Evolutionary conservation across 2,888 invertebrate genomes (phyloP).

Genomic region (Blera fallax): DNA sequence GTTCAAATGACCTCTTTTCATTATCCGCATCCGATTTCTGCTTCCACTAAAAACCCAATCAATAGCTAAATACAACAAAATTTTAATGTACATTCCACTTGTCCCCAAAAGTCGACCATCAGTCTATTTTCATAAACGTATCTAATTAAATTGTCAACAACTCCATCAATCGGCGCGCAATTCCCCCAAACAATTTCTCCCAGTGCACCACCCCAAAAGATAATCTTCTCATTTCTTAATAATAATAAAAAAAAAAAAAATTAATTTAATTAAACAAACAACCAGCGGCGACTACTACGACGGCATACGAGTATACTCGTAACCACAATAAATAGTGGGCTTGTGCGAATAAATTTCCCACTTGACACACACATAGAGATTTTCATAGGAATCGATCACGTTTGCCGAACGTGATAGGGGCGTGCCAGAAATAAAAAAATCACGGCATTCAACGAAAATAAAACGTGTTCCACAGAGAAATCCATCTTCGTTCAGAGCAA

Average conservation of each 20-base stretch:
- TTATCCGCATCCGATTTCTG: no score
- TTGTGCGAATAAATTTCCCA: constrained; percentile 60
- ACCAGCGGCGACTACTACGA: not conserved
- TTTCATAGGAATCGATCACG: constrained; percentile 59
- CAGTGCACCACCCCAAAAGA: constrained; percentile 32
- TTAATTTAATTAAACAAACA: constrained; percentile 54
- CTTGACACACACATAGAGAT: not conserved
- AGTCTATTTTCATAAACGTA: not conserved
- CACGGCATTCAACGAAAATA: constrained; percentile 65
- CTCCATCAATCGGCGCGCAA: constrained; percentile 7
- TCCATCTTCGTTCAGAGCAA: constrained; percentile 29
- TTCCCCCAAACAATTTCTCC: constrained; percentile 31
- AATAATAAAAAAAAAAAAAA: constrained; percentile 12
- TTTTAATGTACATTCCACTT: not conserved
- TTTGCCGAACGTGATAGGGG: constrained; percentile 71
- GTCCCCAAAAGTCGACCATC: not conserved
- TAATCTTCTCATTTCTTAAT: constrained; percentile 28
- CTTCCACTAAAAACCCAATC: no score
- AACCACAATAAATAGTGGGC: constrained; percentile 64
- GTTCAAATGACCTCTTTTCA: no score
- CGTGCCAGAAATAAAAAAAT: constrained; percentile 64
- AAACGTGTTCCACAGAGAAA: constrained; percentile 64
- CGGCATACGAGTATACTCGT: constrained; percentile 2
- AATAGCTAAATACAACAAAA: no score
- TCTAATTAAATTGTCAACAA: constrained; percentile 33